A percentile compares a stretch with the other conserved stretches of the same genome.
phyloP scores from a whole-genome alignment of 2,113 vertebrate species.

The Forbesichthys papilliferus region DNA sequence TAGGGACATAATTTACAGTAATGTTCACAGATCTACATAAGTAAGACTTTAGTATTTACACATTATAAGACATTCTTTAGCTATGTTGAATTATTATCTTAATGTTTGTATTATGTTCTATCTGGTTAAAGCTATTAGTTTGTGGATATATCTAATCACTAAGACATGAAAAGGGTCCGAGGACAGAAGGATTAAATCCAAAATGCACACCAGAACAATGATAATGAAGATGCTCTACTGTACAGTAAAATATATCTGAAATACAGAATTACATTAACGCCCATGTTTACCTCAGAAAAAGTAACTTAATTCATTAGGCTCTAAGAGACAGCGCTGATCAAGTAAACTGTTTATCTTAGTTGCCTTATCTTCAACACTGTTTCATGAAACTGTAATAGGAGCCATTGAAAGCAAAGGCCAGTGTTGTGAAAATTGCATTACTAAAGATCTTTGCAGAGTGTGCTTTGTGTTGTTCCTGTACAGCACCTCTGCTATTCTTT shows the following conservation, averaged over 20 bases:
- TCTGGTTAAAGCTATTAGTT: background rate
- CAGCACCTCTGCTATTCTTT: slow-evolving; percentile 55
- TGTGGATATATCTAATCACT: background rate
- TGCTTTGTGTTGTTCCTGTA: slow-evolving; percentile 1
- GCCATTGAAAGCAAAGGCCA: slow-evolving; percentile 38
- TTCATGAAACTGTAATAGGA: slow-evolving; percentile 56
- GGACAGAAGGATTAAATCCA: too few relatives aligned
- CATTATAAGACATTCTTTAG: too few relatives aligned
- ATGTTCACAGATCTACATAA: background rate
- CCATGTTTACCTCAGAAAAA: background rate
- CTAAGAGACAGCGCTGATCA: background rate
- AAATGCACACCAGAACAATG: background rate
- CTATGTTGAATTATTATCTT: too few relatives aligned
- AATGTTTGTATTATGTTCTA: background rate
- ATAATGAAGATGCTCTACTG: background rate
- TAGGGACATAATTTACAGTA: background rate
- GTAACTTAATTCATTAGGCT: background rate
- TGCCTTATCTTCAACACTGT: slow-evolving; percentile 25
- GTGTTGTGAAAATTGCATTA: slow-evolving; percentile 58
- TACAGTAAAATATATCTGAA: background rate
- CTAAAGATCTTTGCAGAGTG: slow-evolving; percentile 48
- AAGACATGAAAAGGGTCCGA: too few relatives aligned
- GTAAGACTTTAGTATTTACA: background rate
- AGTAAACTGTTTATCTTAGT: background rate
- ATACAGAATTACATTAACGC: background rate